Percentiles rank a stretch among this genome's conserved stretches.
Evolutionary conservation across 2,888 invertebrate species (phyloP).

Genomic region (Apotomis turbidana): DNA sequence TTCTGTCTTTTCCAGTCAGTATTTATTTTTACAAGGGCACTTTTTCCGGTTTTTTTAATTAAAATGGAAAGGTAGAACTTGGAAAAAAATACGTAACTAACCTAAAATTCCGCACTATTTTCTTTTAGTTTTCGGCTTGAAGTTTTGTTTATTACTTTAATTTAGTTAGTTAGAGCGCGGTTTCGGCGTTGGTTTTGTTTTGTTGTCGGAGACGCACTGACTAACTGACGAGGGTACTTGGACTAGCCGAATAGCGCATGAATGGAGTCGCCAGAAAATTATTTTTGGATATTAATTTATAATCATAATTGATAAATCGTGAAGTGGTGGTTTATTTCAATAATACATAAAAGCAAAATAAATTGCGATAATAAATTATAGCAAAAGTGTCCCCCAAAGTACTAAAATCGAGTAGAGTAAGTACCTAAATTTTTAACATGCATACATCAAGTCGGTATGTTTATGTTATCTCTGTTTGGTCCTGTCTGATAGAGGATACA

Average conservation of each 20-base stretch:
- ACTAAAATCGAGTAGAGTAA: no score
- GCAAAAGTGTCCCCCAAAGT: no score
- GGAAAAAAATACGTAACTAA: slow-evolving; percentile 3
- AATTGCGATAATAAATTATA: no score
- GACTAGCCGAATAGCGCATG: slow-evolving; percentile 46
- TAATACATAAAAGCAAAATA: no score
- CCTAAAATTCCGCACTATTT: slow-evolving; percentile 19
- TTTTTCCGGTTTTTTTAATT: background rate
- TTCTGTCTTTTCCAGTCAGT: background rate
- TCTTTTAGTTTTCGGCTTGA: slow-evolving; percentile 10
- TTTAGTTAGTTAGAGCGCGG: slow-evolving; percentile 41
- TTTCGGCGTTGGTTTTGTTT: slow-evolving; percentile 61
- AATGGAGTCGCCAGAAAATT: slow-evolving; percentile 42
- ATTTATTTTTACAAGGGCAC: background rate
- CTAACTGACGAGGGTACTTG: slow-evolving; percentile 64
- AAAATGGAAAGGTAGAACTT: background rate
- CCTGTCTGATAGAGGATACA: no score
- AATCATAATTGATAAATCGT: no score
- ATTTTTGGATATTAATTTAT: background rate
- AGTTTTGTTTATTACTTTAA: background rate
- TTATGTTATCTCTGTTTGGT: no score
- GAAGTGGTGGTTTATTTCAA: no score
- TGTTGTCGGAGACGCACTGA: slow-evolving; percentile 67
- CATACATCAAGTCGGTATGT: no score
- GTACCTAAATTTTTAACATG: no score